Percentiles rank a stretch among this genome's conserved stretches.
Evolutionary conservation across 2,797 vertebrate species (phyloP).

Genomic region (Linurgus olivaceus): DNA sequence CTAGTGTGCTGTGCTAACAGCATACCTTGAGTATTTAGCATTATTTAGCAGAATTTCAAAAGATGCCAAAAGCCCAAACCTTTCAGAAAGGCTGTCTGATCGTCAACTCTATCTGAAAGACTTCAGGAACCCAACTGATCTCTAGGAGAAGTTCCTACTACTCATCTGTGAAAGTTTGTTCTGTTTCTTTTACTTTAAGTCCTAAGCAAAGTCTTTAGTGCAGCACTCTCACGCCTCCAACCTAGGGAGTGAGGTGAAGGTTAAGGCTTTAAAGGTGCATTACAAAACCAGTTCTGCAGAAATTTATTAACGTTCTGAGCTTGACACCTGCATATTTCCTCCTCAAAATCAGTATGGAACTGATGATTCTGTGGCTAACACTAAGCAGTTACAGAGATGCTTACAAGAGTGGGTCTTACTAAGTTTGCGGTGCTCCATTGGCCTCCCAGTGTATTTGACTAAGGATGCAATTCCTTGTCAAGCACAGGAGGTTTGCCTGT

Average conservation of each 20-base stretch:
- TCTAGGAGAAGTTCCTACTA: neutral
- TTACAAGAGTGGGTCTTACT: slow-evolving; percentile 13
- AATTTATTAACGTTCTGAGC: neutral
- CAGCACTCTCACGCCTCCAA: neutral
- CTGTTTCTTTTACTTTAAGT: neutral
- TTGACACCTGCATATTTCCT: neutral
- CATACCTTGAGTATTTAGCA: neutral
- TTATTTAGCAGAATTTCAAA: neutral
- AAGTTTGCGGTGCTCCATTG: neutral
- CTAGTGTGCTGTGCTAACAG: neutral
- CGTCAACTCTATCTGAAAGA: neutral
- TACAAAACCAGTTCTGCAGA: neutral
- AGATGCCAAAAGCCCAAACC: neutral
- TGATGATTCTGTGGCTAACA: neutral
- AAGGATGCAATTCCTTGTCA: neutral
- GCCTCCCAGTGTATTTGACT: slow-evolving; percentile 37
- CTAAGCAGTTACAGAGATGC: neutral
- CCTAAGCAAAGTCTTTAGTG: neutral
- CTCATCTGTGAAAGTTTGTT: neutral
- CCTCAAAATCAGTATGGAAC: neutral
- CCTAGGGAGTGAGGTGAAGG: slow-evolving; percentile 1
- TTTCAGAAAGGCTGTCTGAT: neutral
- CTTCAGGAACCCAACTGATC: neutral
- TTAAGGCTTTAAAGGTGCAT: slow-evolving; percentile 20
- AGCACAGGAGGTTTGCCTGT: neutral